phyloP scores from a whole-genome alignment of 1,140 invertebrate species.

The Cyphomyrmex costatus region DNA sequence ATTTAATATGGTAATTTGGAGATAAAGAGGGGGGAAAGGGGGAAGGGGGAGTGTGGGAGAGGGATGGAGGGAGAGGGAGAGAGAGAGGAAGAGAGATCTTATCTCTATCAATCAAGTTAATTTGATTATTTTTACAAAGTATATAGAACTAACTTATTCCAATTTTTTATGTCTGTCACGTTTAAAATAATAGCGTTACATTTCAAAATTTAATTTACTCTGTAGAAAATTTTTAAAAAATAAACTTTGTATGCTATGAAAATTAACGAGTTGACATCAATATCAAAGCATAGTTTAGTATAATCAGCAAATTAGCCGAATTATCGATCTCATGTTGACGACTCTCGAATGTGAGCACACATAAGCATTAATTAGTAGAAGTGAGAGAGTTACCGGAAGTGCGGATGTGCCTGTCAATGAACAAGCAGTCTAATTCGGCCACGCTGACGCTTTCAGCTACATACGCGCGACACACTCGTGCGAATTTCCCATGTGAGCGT shows the following conservation, averaged over 20 bases:
- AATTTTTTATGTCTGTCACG: background rate
- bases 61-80: too few relatives aligned
- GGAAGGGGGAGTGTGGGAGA: too few relatives aligned
- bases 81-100: too few relatives aligned
- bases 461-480: constrained; percentile 66
- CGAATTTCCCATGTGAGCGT: constrained; percentile 71
- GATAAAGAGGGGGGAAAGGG: too few relatives aligned
- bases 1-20: background rate
- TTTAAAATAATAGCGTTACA: background rate
- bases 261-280: constrained; percentile 30
- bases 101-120: background rate
- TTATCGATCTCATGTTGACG: constrained; percentile 53
- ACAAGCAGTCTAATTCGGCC: constrained; percentile 65
- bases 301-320: constrained; percentile 59
- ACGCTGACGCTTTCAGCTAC: constrained; percentile 43
- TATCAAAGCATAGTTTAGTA: constrained; percentile 34
- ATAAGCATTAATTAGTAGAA: constrained; percentile 70
- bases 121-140: background rate
- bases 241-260: background rate
- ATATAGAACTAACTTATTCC: background rate
- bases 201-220: constrained; percentile 19
- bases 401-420: constrained; percentile 57
- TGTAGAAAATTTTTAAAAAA: background rate
- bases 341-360: constrained; percentile 15
- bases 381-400: constrained; percentile 68